Conservation (phyloP, 1,140 invertebrate species). For the Bradysia coprophila region DNA sequence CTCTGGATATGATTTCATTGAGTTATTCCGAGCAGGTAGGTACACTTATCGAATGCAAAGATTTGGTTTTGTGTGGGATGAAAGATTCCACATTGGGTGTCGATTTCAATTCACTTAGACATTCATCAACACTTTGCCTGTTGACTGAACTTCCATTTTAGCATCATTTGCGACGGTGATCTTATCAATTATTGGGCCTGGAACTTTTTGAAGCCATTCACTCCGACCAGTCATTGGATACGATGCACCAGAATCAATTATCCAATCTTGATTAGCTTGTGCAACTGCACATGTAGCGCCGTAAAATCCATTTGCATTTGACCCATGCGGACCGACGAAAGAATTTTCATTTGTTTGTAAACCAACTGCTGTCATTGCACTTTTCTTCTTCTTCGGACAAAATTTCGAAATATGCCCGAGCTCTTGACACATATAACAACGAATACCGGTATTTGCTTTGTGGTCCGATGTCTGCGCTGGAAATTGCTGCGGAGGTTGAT, state of each 20-base stretch:
- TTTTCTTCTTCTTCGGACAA: conserved; percentile 4
- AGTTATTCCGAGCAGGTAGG: too few relatives aligned
- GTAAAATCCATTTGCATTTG: not conserved
- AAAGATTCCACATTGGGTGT: too few relatives aligned
- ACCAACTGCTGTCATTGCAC: too few relatives aligned
- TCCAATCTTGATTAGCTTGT: conserved; percentile 1
- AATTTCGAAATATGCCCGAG: not conserved
- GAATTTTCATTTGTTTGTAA: too few relatives aligned
- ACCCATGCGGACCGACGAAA: too few relatives aligned
- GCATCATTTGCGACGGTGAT: not conserved
- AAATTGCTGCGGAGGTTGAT: not conserved
- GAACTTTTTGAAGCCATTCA: not conserved
- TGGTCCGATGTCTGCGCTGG: conserved; percentile 4
- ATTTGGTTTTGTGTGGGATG: too few relatives aligned
- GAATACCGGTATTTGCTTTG: conserved; percentile 2
- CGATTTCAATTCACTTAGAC: too few relatives aligned
- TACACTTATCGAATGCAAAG: too few relatives aligned
- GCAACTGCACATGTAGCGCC: not conserved
- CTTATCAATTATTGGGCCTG: not conserved
- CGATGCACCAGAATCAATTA: conserved; percentile 4
- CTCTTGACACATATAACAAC: conserved; percentile 1
- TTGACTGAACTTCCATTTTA: not conserved
- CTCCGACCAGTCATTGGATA: not conserved
- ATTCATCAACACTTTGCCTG: too few relatives aligned
- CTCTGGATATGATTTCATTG: too few relatives aligned